Percentiles rank a stretch among this genome's conserved stretches.
Conservation (phyloP, 2,113 vertebrate species). For the Porphyrio hochstetteri region DNA sequence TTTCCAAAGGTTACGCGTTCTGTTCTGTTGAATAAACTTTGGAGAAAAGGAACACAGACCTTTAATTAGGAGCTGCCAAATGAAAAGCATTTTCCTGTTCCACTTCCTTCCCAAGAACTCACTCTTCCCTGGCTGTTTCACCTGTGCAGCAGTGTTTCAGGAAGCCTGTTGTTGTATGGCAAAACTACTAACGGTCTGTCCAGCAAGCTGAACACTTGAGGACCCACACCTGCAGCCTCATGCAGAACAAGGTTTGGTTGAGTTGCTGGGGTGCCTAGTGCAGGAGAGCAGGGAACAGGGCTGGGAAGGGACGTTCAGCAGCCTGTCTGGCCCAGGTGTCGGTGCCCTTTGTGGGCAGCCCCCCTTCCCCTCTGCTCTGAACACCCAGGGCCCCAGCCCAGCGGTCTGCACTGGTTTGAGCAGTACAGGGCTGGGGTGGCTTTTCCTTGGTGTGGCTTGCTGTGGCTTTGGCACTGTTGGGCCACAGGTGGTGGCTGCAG, state of each 20-base stretch:
- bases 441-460: neutral
- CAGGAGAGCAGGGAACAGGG: neutral
- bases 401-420: accelerated
- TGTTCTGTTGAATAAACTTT: neutral
- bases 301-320: neutral
- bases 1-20: neutral
- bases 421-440: neutral
- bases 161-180: neutral
- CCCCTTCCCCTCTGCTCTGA: neutral
- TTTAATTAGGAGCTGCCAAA: neutral
- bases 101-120: neutral
- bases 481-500: accelerated
- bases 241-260: neutral
- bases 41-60: neutral
- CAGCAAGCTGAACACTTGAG: neutral
- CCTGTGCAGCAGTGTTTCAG: neutral
- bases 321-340: accelerated
- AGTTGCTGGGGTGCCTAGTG: neutral
- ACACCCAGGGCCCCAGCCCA: accelerated
- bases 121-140: neutral
- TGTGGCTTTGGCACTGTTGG: neutral
- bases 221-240: neutral
- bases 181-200: neutral
- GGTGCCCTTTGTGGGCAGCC: neutral
- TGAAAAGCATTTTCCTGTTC: neutral